These are phyloP conservation scores for Solen grandis DNA, from an alignment of 1,140 invertebrate species.

Conservation along the genomic window DNA sequence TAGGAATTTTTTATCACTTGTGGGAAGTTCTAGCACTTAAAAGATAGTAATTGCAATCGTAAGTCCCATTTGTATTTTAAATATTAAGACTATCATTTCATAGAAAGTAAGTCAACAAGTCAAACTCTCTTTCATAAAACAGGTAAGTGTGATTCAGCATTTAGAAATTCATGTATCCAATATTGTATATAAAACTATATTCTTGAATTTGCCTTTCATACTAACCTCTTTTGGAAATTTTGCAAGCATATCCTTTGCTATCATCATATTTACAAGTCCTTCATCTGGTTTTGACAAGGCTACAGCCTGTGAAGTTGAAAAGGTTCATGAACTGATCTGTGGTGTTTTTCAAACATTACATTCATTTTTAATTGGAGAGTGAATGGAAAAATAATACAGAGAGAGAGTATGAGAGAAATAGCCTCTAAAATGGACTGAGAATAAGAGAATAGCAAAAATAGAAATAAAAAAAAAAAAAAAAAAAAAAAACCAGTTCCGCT, in stretches of 20 bases:
- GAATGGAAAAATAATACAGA: neutral
- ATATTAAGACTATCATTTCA: neutral
- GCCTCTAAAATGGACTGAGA: neutral
- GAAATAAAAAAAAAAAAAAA: neutral
- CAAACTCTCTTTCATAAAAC: neutral
- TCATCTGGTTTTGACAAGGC: slow-evolving; percentile 48
- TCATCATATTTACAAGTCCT: slow-evolving; percentile 54
- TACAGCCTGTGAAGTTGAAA: slow-evolving; percentile 57
- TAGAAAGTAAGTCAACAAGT: neutral
- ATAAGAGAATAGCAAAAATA: neutral
- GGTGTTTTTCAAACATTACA: too few relatives aligned
- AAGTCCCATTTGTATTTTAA: too few relatives aligned
- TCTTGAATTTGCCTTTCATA: neutral
- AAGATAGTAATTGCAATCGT: too few relatives aligned
- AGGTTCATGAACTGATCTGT: too few relatives aligned
- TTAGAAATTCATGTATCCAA: neutral
- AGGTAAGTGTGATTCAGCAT: slow-evolving; percentile 1
- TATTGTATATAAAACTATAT: neutral
- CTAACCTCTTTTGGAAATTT: slow-evolving; percentile 66
- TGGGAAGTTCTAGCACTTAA: too few relatives aligned
- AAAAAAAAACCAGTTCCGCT: neutral
- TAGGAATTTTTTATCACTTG: too few relatives aligned
- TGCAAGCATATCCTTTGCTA: slow-evolving; percentile 63
- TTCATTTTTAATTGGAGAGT: neutral
- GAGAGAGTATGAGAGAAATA: neutral